Conservation (phyloP, 2,888 invertebrate genomes). For the Apamea crenata region DNA sequence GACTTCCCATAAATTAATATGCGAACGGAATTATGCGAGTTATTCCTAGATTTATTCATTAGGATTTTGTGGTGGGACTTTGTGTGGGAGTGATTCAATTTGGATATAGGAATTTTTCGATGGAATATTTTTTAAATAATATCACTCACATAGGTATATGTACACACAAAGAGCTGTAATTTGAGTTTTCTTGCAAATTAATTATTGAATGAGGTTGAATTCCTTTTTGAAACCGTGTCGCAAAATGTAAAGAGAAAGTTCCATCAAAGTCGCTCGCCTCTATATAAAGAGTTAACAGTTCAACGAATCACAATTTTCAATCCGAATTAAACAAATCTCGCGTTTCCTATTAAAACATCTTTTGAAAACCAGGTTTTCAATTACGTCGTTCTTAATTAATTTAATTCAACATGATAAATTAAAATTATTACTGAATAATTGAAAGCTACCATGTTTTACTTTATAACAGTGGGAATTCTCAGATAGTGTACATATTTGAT, state of each 20-base stretch:
- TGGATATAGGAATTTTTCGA: neutral
- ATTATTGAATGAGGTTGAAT: conserved; percentile 18
- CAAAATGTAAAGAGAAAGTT: conserved; percentile 46
- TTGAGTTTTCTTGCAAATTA: conserved; percentile 11
- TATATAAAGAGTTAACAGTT: conserved; percentile 22
- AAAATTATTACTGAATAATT: conserved; percentile 22
- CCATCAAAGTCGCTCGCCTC: conserved; percentile 29
- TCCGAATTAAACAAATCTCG: conserved; percentile 51
- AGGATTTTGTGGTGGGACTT: neutral
- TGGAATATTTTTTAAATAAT: neutral
- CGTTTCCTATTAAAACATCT: conserved; percentile 59
- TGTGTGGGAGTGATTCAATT: conserved; percentile 12
- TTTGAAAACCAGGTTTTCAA: conserved; percentile 53
- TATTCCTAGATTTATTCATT: conserved; percentile 45
- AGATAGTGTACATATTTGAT: conserved; percentile 78
- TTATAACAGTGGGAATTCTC: conserved; percentile 43
- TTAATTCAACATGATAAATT: conserved; percentile 41
- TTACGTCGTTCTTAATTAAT: conserved; percentile 47
- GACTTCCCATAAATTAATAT: conserved; percentile 58
- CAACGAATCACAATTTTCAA: conserved; percentile 44
- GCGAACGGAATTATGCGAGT: conserved; percentile 33
- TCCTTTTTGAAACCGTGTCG: conserved; percentile 12
- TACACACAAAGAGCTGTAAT: neutral
- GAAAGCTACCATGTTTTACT: conserved; percentile 50
- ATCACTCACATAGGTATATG: neutral